phyloP scores from a whole-genome alignment of 2,888 invertebrate genomes.

The Conops quadrifasciatus region DNA sequence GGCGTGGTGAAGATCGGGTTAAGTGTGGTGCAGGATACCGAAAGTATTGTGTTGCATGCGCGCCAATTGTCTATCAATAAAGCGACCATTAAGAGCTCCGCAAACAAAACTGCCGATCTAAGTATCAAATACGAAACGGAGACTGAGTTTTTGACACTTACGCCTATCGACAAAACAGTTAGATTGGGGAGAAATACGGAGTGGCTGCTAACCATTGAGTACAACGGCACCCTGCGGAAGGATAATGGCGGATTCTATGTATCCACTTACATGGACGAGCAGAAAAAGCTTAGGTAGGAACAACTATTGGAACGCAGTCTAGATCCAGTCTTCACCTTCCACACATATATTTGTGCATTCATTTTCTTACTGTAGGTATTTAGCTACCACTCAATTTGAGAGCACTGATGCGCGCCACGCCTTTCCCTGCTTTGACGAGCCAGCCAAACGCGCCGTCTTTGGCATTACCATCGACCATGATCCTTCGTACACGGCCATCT shows the following conservation, averaged over 20 bases:
- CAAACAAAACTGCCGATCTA: slow-evolving; percentile 22
- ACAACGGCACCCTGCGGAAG: slow-evolving; percentile 68
- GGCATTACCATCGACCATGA: slow-evolving; percentile 56
- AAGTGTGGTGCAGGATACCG: slow-evolving; percentile 43
- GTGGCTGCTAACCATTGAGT: slow-evolving; percentile 69
- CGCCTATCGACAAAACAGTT: slow-evolving; percentile 21
- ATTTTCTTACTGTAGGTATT: slow-evolving; percentile 49
- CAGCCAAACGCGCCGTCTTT: slow-evolving; percentile 74
- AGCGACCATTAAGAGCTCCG: slow-evolving; percentile 45
- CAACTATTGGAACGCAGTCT: neutral
- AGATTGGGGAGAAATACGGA: slow-evolving; percentile 53
- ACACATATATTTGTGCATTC: too few relatives aligned
- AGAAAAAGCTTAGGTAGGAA: slow-evolving; percentile 3
- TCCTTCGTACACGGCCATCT: slow-evolving; percentile 55
- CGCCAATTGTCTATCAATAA: slow-evolving; percentile 47
- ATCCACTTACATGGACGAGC: slow-evolving; percentile 66
- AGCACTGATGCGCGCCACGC: slow-evolving; percentile 73
- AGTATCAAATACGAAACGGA: slow-evolving; percentile 38
- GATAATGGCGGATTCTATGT: slow-evolving; percentile 74
- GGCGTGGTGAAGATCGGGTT: slow-evolving; percentile 53
- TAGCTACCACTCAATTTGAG: slow-evolving; percentile 77
- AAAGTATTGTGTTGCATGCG: slow-evolving; percentile 52
- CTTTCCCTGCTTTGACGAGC: slow-evolving; percentile 79
- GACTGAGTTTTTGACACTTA: slow-evolving; percentile 55
- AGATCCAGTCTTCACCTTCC: neutral